phyloP scores from a whole-genome alignment of 2,797 vertebrate species.

The Malurus splendens region DNA sequence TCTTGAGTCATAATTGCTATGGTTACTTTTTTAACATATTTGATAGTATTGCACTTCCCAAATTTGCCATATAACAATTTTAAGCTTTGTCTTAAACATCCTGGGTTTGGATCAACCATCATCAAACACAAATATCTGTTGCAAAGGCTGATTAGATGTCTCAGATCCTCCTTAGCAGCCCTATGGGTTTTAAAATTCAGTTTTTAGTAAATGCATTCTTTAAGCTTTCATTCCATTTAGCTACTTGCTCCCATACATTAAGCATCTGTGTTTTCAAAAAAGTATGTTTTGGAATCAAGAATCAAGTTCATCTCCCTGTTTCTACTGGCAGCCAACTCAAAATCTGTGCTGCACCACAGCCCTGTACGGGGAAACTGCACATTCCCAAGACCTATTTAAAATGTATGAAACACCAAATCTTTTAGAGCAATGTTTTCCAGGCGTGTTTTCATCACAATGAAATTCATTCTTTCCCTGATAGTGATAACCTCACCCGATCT shows the following conservation, averaged over 20 bases:
- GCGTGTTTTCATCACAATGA: not conserved
- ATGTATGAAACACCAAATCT: not conserved
- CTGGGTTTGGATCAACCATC: not conserved
- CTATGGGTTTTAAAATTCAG: not conserved
- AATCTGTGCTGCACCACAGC: not conserved
- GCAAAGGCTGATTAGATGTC: not conserved
- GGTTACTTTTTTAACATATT: not conserved
- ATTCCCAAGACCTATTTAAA: not conserved
- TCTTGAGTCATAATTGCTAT: not conserved
- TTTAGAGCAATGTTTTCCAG: not conserved
- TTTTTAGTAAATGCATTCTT: not conserved
- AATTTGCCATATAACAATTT: not conserved
- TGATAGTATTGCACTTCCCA: not conserved
- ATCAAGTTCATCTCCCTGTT: not conserved
- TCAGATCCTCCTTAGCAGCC: not conserved
- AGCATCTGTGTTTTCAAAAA: not conserved
- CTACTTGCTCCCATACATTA: not conserved
- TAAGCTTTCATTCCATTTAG: not conserved
- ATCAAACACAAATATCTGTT: not conserved
- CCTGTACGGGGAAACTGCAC: not conserved
- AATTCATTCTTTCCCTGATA: conserved; percentile 43
- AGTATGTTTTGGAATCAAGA: not conserved
- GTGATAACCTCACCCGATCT: conserved; percentile 89
- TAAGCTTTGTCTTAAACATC: not conserved
- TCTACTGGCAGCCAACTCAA: not conserved